Evolutionary conservation across 92 coral and sea anemone genomes (phyloP).

Genomic region (Hydrozoanthus gracilis): DNA sequence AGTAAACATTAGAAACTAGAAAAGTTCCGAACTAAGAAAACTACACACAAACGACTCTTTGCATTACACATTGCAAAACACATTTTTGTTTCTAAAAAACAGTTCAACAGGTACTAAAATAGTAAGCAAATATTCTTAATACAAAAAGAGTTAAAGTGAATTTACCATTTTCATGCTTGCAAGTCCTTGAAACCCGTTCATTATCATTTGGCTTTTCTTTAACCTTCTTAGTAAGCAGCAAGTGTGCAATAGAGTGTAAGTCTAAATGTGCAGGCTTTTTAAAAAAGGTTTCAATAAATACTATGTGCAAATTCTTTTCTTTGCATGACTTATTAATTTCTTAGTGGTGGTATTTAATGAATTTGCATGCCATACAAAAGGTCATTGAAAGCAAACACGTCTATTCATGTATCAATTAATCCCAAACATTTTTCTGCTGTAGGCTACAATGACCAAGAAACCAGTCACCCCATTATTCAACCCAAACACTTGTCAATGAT

Average conservation of each 20-base stretch:
- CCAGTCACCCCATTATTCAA: too few relatives aligned
- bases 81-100: not conserved
- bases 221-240: not conserved
- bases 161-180: slow-evolving; percentile 44
- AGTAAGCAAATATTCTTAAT: not conserved
- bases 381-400: not conserved
- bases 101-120: not conserved
- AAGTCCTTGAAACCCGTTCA: slow-evolving; percentile 27
- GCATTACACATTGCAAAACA: not conserved
- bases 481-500: too few relatives aligned
- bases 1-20: not conserved
- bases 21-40: not conserved
- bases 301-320: slow-evolving; percentile 9
- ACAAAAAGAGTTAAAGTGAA: not conserved
- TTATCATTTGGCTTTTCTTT: not conserved
- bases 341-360: slow-evolving; percentile 26
- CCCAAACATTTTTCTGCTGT: slow-evolving; percentile 4
- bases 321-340: slow-evolving; percentile 29
- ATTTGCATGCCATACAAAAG: slow-evolving; percentile 22
- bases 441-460: not conserved
- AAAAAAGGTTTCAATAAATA: slow-evolving; percentile 16
- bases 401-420: not conserved
- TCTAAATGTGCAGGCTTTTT: not conserved
- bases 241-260: not conserved
- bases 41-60: too few relatives aligned